phyloP scores from a whole-genome alignment of 2,888 invertebrate species.

The Xestia sexstrigata region DNA sequence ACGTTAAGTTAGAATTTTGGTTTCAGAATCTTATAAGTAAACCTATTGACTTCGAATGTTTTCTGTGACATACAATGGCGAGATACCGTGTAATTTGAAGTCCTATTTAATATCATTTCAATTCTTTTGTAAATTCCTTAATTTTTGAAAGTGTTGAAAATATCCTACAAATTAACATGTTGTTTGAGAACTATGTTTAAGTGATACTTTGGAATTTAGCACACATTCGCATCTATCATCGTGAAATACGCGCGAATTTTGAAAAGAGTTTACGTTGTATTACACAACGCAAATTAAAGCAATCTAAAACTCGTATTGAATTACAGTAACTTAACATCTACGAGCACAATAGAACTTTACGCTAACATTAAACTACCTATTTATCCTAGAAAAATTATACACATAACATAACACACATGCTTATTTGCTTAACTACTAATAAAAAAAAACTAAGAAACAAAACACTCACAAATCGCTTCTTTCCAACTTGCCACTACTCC shows the following conservation, averaged over 20 bases:
- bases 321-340: background rate
- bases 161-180: background rate
- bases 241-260: constrained; percentile 29
- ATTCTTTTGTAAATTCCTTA: background rate
- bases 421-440: background rate
- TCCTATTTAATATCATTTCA: background rate
- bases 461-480: background rate
- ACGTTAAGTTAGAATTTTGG: background rate
- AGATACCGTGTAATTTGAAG: constrained; percentile 13
- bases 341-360: background rate
- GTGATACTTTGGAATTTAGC: background rate
- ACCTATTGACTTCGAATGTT: constrained; percentile 35
- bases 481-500: background rate
- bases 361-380: background rate
- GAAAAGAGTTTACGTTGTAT: constrained; percentile 1
- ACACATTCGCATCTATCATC: background rate
- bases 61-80: constrained; percentile 43
- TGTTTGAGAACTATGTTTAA: background rate
- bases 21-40: accelerated
- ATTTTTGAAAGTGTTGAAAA: background rate
- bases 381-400: background rate
- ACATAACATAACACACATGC: background rate
- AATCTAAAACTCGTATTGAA: background rate
- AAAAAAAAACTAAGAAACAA: background rate
- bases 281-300: background rate